Evolutionary conservation across 2,888 invertebrate species (phyloP).

Genomic region (Phasia obesa): DNA sequence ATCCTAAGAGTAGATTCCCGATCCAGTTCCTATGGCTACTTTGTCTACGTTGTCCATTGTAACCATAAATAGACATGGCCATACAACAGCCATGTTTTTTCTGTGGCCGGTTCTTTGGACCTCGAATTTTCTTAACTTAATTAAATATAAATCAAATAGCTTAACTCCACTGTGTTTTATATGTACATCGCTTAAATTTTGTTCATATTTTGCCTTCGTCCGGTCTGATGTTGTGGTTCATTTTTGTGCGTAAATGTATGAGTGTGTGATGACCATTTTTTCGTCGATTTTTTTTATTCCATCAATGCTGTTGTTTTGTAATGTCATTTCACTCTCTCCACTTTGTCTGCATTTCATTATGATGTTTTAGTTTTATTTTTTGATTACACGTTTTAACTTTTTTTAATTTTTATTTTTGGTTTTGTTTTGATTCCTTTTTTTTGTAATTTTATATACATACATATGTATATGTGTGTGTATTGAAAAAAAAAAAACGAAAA

Average conservation of each 20-base stretch:
- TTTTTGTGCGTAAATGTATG: conserved; percentile 73
- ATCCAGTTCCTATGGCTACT: too few species aligned
- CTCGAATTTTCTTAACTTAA: background rate
- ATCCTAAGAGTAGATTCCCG: too few species aligned
- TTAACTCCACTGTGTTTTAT: conserved; percentile 22
- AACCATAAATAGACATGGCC: too few species aligned
- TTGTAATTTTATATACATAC: background rate
- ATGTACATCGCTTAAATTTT: conserved; percentile 2
- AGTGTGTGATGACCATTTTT: conserved; percentile 52
- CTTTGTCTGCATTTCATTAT: conserved; percentile 65
- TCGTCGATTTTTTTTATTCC: conserved; percentile 62
- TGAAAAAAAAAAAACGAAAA: conserved; percentile 37
- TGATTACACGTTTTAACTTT: conserved; percentile 66
- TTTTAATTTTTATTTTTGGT: conserved; percentile 67
- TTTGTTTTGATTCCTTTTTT: conserved; percentile 64
- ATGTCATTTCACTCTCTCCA: conserved; percentile 81
- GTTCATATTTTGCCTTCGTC: conserved; percentile 35
- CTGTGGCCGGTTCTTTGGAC: background rate
- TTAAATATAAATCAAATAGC: background rate
- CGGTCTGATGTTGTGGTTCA: conserved; percentile 72
- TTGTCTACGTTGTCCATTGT: too few species aligned
- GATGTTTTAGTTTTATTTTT: conserved; percentile 72
- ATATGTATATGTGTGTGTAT: background rate
- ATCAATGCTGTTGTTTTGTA: conserved; percentile 68
- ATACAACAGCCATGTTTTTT: too few species aligned